These are phyloP conservation scores for Pachymerium ferrugineum DNA, from an alignment of 2,888 invertebrate genomes.

Conservation along the genomic window DNA sequence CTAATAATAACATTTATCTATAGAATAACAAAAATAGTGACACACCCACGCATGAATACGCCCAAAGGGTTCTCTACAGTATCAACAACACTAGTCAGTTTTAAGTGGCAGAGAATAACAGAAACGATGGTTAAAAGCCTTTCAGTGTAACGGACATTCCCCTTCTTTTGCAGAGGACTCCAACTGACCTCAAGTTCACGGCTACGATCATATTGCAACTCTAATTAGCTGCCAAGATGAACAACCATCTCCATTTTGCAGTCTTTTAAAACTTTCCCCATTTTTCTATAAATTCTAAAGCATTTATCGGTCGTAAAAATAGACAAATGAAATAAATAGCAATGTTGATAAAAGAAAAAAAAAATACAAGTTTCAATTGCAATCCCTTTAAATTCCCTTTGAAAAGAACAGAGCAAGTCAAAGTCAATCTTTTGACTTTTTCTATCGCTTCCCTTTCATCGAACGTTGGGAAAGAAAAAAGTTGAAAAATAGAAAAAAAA, in stretches of 20 bases:
- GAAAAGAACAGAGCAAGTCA: background rate
- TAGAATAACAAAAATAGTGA: no score
- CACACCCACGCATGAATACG: background rate
- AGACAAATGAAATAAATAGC: no score
- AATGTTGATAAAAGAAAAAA: background rate
- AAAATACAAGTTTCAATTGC: background rate
- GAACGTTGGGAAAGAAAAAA: constrained; percentile 5
- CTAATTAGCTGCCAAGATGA: background rate
- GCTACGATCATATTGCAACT: constrained; percentile 6
- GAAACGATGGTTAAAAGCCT: constrained; percentile 8
- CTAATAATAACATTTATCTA: no score
- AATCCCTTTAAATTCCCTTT: background rate
- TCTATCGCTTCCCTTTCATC: constrained; percentile 8
- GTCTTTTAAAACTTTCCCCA: background rate
- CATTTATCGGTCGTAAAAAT: no score
- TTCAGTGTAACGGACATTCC: constrained; percentile 8
- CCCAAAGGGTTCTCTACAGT: background rate
- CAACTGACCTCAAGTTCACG: background rate
- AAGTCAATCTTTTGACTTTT: constrained; percentile 13
- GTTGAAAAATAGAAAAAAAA: background rate
- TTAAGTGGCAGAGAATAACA: background rate
- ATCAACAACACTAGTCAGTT: constrained; percentile 13
- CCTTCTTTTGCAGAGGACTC: background rate
- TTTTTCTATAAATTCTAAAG: background rate
- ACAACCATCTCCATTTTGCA: background rate